phyloP scores from a whole-genome alignment of 2,797 vertebrate genomes.

The Coccyzus lansbergi region DNA sequence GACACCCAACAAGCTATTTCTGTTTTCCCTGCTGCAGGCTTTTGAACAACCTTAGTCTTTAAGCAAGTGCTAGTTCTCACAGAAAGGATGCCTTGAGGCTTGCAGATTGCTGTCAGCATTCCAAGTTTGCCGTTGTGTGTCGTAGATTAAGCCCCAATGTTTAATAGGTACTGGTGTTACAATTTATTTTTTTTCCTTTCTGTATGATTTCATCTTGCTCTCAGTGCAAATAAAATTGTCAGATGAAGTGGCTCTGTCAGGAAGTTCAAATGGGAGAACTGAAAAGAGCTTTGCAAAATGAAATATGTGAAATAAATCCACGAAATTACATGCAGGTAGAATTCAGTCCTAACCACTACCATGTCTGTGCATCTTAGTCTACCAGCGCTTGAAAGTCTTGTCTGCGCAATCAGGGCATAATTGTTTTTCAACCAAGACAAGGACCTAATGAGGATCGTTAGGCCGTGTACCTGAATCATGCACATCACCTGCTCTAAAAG shows the following conservation, averaged over 20 bases:
- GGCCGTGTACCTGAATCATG: not conserved
- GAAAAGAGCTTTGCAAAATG: not conserved
- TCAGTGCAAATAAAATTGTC: not conserved
- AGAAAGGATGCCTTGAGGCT: not conserved
- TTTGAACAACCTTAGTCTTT: slow-evolving; percentile 1
- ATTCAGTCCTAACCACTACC: not conserved
- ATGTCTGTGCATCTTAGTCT: not conserved
- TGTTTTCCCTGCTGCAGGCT: slow-evolving; percentile 10
- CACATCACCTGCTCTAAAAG: not conserved
- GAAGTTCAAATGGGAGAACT: not conserved
- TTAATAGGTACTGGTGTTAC: not conserved
- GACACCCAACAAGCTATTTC: slow-evolving; percentile 47
- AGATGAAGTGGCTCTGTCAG: not conserved
- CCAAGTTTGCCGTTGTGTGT: not conserved
- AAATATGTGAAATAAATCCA: not conserved
- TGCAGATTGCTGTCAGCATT: not conserved
- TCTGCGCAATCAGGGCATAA: not conserved
- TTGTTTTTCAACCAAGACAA: not conserved
- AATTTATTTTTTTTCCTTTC: not conserved
- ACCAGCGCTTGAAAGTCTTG: not conserved
- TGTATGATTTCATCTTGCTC: not conserved
- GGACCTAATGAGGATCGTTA: not conserved
- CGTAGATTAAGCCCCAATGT: not conserved
- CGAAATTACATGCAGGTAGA: not conserved
- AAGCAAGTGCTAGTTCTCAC: not conserved